Conservation (phyloP, 2,888 invertebrate genomes). For the Cecidostiba fungosa region DNA sequence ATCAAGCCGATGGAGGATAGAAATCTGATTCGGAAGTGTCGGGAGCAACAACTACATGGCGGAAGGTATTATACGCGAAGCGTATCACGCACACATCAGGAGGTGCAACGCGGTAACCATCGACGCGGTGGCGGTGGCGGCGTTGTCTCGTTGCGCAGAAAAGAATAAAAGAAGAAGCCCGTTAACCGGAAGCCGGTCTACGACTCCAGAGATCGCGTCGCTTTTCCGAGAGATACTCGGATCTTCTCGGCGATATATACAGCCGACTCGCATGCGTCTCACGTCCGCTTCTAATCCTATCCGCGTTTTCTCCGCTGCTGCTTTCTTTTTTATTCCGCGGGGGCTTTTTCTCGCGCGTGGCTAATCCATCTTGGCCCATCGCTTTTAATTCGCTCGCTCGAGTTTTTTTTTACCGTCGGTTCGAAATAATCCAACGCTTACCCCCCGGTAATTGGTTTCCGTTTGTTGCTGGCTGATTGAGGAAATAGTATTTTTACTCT, state of each 20-base stretch:
- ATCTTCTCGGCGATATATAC: constrained; percentile 19
- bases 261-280: constrained; percentile 26
- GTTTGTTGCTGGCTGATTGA: background rate
- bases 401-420: background rate
- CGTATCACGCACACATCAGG: background rate
- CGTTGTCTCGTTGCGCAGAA: background rate
- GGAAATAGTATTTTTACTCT: background rate
- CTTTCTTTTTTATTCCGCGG: background rate
- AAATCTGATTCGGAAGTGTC: constrained; percentile 44
- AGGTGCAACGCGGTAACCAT: constrained; percentile 17
- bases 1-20: background rate
- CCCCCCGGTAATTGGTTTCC: background rate
- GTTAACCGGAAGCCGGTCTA: constrained; percentile 36
- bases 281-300: constrained; percentile 49
- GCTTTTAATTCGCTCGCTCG: background rate
- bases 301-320: constrained; percentile 15
- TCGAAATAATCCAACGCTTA: background rate
- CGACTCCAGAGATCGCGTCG: constrained; percentile 24
- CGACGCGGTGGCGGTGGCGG: background rate
- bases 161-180: background rate
- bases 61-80: constrained; percentile 34
- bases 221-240: constrained; percentile 22
- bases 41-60: constrained; percentile 21
- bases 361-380: background rate
- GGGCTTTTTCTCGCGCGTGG: background rate